Conservation (phyloP, 2,113 vertebrate genomes). For the Proteles cristata region DNA sequence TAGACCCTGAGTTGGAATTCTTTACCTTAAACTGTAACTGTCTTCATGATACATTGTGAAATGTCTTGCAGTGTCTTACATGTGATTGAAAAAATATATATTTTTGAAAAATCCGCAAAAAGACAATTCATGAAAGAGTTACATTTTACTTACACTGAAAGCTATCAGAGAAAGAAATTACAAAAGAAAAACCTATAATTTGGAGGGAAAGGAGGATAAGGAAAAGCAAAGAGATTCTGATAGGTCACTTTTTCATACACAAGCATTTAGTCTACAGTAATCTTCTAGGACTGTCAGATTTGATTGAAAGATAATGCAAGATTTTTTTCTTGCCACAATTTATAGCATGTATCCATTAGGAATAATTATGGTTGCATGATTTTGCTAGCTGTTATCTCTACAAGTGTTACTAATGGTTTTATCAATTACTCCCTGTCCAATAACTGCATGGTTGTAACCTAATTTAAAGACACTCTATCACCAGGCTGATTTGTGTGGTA, state of each 20-base stretch:
- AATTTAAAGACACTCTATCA: slow-evolving; percentile 95
- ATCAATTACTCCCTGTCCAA: slow-evolving; percentile 97
- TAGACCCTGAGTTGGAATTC: slow-evolving; percentile 73
- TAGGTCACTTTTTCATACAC: slow-evolving; percentile 85
- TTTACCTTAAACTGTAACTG: slow-evolving; percentile 78
- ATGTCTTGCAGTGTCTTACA: slow-evolving; percentile 65
- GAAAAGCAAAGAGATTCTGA: slow-evolving; percentile 81
- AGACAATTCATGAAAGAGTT: slow-evolving; percentile 74
- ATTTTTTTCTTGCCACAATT: slow-evolving; percentile 93
- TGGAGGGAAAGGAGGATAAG: slow-evolving; percentile 63
- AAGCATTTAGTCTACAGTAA: slow-evolving; percentile 87
- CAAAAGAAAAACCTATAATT: slow-evolving; percentile 61
- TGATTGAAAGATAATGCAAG: slow-evolving; percentile 93
- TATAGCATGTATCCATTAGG: slow-evolving; percentile 97
- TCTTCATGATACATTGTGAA: slow-evolving; percentile 79
- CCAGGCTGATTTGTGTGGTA: slow-evolving; percentile 93
- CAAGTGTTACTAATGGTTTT: slow-evolving; percentile 99
- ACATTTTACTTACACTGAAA: slow-evolving; percentile 71
- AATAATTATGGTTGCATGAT: slow-evolving; percentile 97
- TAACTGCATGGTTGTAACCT: slow-evolving; percentile 98
- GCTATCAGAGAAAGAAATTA: slow-evolving; percentile 68
- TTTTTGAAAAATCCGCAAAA: slow-evolving; percentile 68
- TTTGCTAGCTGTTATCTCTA: slow-evolving; percentile 98
- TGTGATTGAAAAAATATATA: slow-evolving; percentile 73
- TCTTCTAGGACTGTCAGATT: slow-evolving; percentile 89